Evolutionary conservation across 2,113 vertebrate species (phyloP), one percentile per base, ranked within the genome.

Genomic region (Oreotrochilus melanogaster): DNA sequence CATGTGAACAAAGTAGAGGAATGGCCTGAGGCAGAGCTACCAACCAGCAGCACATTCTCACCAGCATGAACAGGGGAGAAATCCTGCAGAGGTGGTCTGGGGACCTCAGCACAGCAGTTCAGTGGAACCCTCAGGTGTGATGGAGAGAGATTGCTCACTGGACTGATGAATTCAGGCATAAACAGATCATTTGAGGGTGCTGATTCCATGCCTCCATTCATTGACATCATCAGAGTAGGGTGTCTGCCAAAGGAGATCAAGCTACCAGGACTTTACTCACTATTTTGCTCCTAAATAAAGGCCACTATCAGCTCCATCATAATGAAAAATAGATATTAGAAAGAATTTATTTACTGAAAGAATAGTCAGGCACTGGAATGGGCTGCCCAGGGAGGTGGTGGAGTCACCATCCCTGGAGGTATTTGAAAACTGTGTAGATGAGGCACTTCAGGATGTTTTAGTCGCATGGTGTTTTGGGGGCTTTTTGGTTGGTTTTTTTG

Each of bases 21-120:
- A 90, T 30, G 51, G 70, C 92, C 92, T 76, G 89, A 69, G 91
- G 93, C 94, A 94, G 37, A 96, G 78, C 80, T 79, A 65, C 54
- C 47, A 86, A 70, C 75, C 61, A 86, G 58, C 21, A 94, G 65
- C 54, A 67, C 48, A n/a, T 7, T 3, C 51, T 39, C 11, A 3
- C 67, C 65, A 73, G 45, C 57, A 50, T 1, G 0, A 80, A 66
- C 25, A 0, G 8, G 70, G 33, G 64, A 80, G 25, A 62, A 73
- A 78, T 24, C 48, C 66, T 71, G 71, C 88, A 72, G 71, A 78
- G 50, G 56, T 23, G n/a, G 51, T 47, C 39, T 42, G 33, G 23
- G 11, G 19, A 67, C 60, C 62, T 70, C 27, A 39, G 35, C 58
- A 43, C 42, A 65, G 83, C 47, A 75, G 56, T 9, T 81, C 57